Evolutionary conservation across 2,888 invertebrate species (phyloP), one percentile per base, ranked within the genome.

Genomic region (Sussaba pulchella): DNA sequence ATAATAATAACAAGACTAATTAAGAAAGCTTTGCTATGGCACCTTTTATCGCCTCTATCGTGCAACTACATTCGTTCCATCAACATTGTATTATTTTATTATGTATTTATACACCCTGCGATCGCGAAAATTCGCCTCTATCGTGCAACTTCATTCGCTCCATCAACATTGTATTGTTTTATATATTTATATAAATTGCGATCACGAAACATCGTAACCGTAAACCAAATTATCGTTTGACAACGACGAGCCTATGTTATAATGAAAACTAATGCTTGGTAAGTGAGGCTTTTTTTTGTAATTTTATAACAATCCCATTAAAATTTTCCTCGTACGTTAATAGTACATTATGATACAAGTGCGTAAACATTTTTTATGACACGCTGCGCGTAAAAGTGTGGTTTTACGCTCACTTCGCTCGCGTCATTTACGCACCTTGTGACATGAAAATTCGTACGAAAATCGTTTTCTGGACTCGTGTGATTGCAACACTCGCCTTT

Each of bases 201-300:
- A 52, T 72, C 67, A 67, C 52, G 54, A 73, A 76, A 81, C 17
- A 63, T 61, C 61, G 43, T 73, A 67, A 73, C n/a, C 31, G 57
- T 41, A 76, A 73, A 41, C 36, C 59, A 43, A 14, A 63, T 47
- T 52, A 61, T 74, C 64, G 67, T 57, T 78, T 69, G 45, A 64
- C 54, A 54, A 74, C 75, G 57, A 71, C 61, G 69, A 74, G 26
- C 64, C 66, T 45, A 78, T 19, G 41, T 84, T 85, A 83, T 85
- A 73, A 85, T 82, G 80, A 85, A 87, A 88, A 5, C 82, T 52
- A 66, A 71, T 77, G 81, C 81, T 81, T 81, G 81, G 81, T 81
- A 81, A 81, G 81, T 81, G 77, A 81, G 72, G 81, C 81, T 81
- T 81, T 31, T 31, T 31, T 81, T 77, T 57, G 77, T 81, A 76